Evolutionary conservation across 1,140 invertebrate genomes (phyloP).

Genomic region (Hylaeus volcanicus): DNA sequence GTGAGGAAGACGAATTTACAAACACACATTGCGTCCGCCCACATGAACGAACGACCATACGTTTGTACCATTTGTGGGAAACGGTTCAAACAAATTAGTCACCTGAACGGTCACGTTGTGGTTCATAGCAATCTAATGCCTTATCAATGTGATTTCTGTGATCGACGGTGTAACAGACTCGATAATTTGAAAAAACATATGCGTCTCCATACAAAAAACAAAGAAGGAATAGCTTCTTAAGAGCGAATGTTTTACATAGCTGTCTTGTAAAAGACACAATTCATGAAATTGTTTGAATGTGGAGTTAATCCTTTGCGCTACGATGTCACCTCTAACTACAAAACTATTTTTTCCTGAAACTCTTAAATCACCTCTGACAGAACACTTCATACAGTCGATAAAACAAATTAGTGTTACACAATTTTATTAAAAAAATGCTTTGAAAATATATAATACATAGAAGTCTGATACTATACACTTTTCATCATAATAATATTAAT

Average conservation of each 20-base stretch:
- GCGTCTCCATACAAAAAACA: constrained; percentile 69
- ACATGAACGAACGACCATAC: constrained; percentile 80
- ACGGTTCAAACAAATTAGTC: constrained; percentile 76
- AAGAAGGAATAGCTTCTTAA: constrained; percentile 38
- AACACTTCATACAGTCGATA: too few relatives aligned
- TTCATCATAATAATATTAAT: too few relatives aligned
- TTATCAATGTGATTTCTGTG: constrained; percentile 72
- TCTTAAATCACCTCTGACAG: too few relatives aligned
- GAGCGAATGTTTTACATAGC: not conserved
- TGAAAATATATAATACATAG: too few relatives aligned
- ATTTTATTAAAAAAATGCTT: too few relatives aligned
- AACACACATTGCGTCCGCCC: constrained; percentile 72
- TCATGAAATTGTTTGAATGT: not conserved
- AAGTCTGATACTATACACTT: too few relatives aligned
- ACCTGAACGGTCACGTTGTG: constrained; percentile 73
- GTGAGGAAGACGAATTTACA: constrained; percentile 73
- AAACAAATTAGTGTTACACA: too few relatives aligned
- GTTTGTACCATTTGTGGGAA: constrained; percentile 79
- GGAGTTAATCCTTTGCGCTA: not conserved
- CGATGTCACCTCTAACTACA: too few relatives aligned
- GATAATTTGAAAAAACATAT: constrained; percentile 75
- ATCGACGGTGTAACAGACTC: constrained; percentile 70
- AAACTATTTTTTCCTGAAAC: too few relatives aligned
- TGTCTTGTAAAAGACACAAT: not conserved
- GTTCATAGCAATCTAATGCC: constrained; percentile 74